Percentiles rank a stretch among this genome's conserved stretches.
phyloP scores from a whole-genome alignment of 1,140 invertebrate genomes.

The Cardiocondyla obscurior region DNA sequence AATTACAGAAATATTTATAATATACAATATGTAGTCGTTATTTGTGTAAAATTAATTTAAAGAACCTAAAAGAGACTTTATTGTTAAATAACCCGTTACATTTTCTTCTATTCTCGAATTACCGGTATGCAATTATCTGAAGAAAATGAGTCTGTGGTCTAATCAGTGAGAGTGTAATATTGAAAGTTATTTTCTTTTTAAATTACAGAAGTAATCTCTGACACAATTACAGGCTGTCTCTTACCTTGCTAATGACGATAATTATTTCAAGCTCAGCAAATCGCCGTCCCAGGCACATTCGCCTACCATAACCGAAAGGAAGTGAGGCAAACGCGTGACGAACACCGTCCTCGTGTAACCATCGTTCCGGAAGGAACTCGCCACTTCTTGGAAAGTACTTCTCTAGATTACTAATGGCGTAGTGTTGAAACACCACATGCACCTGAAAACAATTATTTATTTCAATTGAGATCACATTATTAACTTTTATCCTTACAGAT shows the following conservation, averaged over 20 bases:
- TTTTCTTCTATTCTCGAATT: not conserved
- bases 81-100: not conserved
- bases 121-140: not conserved
- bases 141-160: not conserved
- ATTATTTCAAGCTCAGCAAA: conserved; percentile 93
- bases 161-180: not conserved
- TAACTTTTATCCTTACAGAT: not conserved
- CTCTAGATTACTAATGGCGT: conserved; percentile 90
- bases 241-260: conserved; percentile 88
- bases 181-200: not conserved
- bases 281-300: conserved; percentile 92
- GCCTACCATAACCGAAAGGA: conserved; percentile 92
- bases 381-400: conserved; percentile 88
- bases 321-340: conserved; percentile 90
- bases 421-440: conserved; percentile 92
- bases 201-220: not conserved
- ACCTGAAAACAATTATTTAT: conserved; percentile 84
- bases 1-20: not conserved
- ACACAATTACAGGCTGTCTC: not conserved
- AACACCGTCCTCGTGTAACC: conserved; percentile 84
- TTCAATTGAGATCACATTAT: not conserved
- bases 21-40: not conserved
- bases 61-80: not conserved
- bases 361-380: conserved; percentile 90
- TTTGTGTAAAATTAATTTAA: not conserved